These are phyloP conservation scores for Endomychus coccineus DNA, from an alignment of 2,888 invertebrate genomes.

Conservation along the genomic window DNA sequence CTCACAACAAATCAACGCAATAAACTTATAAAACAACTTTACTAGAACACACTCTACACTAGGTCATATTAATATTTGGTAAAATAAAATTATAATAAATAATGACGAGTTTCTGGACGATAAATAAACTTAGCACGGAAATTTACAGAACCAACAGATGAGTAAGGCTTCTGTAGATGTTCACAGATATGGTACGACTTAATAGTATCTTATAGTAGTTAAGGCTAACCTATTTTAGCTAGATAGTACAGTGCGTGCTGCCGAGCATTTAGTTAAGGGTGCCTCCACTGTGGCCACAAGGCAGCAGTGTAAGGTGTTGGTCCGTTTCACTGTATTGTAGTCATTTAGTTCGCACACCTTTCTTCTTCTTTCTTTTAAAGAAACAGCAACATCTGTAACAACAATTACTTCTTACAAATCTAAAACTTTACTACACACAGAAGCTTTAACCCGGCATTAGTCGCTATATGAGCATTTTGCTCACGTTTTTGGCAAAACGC, in stretches of 20 bases:
- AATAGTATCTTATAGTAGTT: conserved; percentile 39
- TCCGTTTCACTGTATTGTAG: conserved; percentile 46
- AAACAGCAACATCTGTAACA: conserved; percentile 93
- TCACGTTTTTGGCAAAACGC: no score
- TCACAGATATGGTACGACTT: conserved; percentile 41
- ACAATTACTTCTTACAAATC: no score
- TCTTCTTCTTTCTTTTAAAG: conserved; percentile 99
- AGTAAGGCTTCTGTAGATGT: conserved; percentile 30
- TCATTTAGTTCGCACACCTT: conserved; percentile 50
- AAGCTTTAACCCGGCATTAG: no score
- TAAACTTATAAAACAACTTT: conserved; percentile 28
- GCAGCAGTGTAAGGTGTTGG: conserved; percentile 44
- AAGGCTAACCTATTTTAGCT: conserved; percentile 38
- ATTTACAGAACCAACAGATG: conserved; percentile 33
- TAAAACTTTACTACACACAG: no score
- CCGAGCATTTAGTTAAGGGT: conserved; percentile 24
- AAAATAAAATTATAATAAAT: conserved; percentile 25
- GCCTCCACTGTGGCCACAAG: conserved; percentile 44
- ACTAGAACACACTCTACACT: conserved; percentile 34
- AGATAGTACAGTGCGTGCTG: conserved; percentile 15
- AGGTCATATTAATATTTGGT: conserved; percentile 36
- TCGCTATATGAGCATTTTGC: no score
- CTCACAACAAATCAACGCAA: conserved; percentile 30
- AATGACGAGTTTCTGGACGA: conserved; percentile 13
- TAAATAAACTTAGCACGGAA: conserved; percentile 16